Evolutionary conservation across 1,140 invertebrate species (phyloP), one percentile per base, ranked within the genome.

Genomic region (Elysia chlorotica): DNA sequence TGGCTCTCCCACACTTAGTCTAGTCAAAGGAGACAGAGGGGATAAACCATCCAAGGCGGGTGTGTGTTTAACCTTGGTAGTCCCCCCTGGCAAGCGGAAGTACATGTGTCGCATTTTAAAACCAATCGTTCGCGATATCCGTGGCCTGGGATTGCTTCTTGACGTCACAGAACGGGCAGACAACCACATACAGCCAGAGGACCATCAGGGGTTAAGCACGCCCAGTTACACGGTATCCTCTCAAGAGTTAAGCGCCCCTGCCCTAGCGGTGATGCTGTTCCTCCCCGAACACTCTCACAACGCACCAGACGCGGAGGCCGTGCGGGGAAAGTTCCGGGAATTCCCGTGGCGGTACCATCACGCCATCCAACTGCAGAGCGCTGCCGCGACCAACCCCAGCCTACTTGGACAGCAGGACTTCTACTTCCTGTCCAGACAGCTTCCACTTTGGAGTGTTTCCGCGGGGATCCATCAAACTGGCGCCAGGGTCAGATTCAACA

Each of bases 271-370:
- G 0, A 78, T 83, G 66, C 48, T 78, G 14, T 81, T 83, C 37
- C 48, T 79, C 30, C 68, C 76, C 6, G 81, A 81, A 61, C n/a
- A 72, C 19, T 69, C 37, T 2, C 54, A 54, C 17, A n/a, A n/a
- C n/a, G n/a, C n/a, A n/a, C n/a, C n/a, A n/a, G n/a, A n/a, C n/a
- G n/a, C n/a, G n/a, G 66, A 77, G 19, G 56, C 72, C 28, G 53
- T 77, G 1, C 62, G 71, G 28, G 31, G 65, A 28, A 35, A 54
- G 30, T 73, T 82, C 5, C 67, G 62, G 35, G 67, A 63, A 28
- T 33, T 38, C 23, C 78, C 81, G 2, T 83, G 81, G 81, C 75
- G 75, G 19, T 70, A 78, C 25, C 81, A 83, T 35, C 81, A 83
- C 61, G 75, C 74, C 30, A 73, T 83, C n/a, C 77, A 81, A 69